Percentiles rank a stretch among this genome's conserved stretches.
Conservation (phyloP, 2,797 vertebrate genomes). For the Myotis vivesi region DNA sequence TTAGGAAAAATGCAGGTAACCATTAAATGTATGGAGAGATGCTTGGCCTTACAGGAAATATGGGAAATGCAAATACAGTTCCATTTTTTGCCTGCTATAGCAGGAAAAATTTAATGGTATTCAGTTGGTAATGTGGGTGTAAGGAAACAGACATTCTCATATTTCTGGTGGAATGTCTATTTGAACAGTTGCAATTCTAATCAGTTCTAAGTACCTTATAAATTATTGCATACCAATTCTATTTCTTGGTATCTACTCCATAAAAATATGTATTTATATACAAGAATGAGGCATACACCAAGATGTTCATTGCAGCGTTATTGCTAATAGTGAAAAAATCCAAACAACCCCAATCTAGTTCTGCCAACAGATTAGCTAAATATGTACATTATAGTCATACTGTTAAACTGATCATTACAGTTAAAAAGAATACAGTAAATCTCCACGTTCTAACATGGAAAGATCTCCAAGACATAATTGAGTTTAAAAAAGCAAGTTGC, state of each 20-base stretch:
- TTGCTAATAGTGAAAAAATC: constrained; percentile 23
- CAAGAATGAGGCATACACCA: neutral
- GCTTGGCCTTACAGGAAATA: neutral
- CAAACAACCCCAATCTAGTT: constrained; percentile 5
- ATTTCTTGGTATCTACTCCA: constrained; percentile 7
- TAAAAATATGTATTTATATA: neutral
- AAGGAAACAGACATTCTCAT: neutral
- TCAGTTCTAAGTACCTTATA: constrained; percentile 15
- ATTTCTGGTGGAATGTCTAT: neutral
- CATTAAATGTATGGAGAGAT: neutral
- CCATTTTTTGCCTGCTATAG: neutral
- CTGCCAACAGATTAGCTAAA: neutral
- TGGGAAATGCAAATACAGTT: neutral
- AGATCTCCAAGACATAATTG: neutral
- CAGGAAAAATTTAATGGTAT: neutral
- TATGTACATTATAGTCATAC: neutral
- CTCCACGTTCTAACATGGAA: neutral
- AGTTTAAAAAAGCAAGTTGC: constrained; percentile 22
- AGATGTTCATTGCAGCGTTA: neutral
- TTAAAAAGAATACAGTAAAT: neutral
- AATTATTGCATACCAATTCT: neutral
- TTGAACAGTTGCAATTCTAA: neutral
- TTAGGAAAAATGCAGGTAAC: constrained; percentile 27
- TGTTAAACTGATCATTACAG: neutral
- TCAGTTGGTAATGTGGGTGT: neutral